Evolutionary conservation across 2,888 invertebrate species (phyloP).

Genomic region (Acronicta leporina): DNA sequence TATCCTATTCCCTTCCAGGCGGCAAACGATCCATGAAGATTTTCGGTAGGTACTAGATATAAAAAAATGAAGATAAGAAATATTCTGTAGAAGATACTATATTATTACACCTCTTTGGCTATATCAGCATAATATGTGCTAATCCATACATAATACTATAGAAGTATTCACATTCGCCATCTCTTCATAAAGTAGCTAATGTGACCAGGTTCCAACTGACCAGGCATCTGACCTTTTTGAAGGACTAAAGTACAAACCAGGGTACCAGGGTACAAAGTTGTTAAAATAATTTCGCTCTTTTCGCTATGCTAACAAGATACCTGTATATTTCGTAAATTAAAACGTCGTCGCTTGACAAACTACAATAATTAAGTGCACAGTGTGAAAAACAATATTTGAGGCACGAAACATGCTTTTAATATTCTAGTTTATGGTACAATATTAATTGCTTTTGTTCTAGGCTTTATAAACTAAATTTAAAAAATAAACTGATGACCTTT

Average conservation of each 20-base stretch:
- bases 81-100: too few species aligned
- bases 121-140: too few species aligned
- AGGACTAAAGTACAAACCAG: slow-evolving; percentile 1
- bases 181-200: too few species aligned
- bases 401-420: slow-evolving; percentile 12
- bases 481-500: too few species aligned
- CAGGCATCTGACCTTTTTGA: background rate
- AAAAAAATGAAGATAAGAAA: too few species aligned
- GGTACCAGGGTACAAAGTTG: slow-evolving; percentile 4
- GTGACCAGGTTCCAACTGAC: background rate
- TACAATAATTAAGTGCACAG: slow-evolving; percentile 34
- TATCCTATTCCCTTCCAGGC: too few species aligned
- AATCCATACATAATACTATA: too few species aligned
- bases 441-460: slow-evolving; percentile 8
- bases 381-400: slow-evolving; percentile 25
- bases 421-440: slow-evolving; percentile 4
- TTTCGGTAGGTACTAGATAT: too few species aligned
- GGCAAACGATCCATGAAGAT: too few species aligned
- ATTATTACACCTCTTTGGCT: too few species aligned
- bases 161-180: too few species aligned
- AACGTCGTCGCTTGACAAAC: slow-evolving; percentile 22
- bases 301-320: slow-evolving; percentile 24
- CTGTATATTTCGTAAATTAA: slow-evolving; percentile 27
- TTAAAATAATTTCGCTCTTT: slow-evolving; percentile 10
- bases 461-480: background rate